Evolutionary conservation across 2,113 vertebrate genomes (phyloP), one percentile per base, ranked within the genome.

Genomic region (Rhinolophus ferrumequinum): DNA sequence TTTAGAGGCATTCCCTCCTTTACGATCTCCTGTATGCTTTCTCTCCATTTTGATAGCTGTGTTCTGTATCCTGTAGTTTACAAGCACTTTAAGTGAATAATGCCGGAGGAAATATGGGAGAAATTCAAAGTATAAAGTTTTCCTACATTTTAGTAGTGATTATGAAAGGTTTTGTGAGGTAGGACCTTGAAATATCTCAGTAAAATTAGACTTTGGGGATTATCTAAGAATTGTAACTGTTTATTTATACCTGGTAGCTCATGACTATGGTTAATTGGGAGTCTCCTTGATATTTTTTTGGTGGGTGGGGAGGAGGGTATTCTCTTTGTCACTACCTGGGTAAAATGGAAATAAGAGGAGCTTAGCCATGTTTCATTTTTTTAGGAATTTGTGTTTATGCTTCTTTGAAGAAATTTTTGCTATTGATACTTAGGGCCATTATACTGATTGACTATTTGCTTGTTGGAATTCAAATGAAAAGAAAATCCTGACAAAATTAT

Each of bases 391-490:
- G n/a, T 52, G 5, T 56, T 16, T 3, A 4, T 22, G 33, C 30
- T 50, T 64, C 33, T 47, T 92, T 83, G 38, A 92, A 64, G 47
- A 86, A 73, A 50, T 38, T 35, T 4, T 70, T 90, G 41, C 33
- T 69, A 0, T 88, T 69, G 15, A 4, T 41, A 8, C 13, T 80
- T 83, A 77, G 19, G 26, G 19, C 24, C 18, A 18, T 30, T 54
- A 2, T 41, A 6, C n/a, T 62, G 9, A 35, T 19, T 77, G 64
- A 33, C 6, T 38, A 91, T 58, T 81, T 81, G 50, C 50, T 84
- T 84, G 30, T 33, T 97, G 21, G 73, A 64, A 9, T 89, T 87
- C 30, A 47, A 28, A 41, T 70, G 30, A 75, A 67, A 97, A 96
- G 41, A 76, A 86, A 56, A 69, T 64, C 1, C 12, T 89, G 47